phyloP scores from a whole-genome alignment of 2,888 invertebrate genomes.

The Acanthosepion esculentum region DNA sequence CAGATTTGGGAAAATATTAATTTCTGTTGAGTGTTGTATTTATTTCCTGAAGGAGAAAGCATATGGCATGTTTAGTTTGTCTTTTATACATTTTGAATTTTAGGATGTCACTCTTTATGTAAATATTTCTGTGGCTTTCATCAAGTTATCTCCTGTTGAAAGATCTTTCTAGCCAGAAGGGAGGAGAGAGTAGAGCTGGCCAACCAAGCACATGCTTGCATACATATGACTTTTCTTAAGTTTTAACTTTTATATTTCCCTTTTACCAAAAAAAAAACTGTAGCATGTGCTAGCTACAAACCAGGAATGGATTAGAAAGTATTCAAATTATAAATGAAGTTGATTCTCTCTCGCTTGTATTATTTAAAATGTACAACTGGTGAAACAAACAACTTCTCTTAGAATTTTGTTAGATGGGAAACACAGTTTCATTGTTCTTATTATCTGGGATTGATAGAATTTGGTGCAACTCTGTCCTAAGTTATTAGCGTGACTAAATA shows the following conservation, averaged over 20 bases:
- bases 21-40: neutral
- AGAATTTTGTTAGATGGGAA: neutral
- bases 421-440: neutral
- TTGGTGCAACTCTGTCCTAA: neutral
- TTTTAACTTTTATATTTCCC: neutral
- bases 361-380: neutral
- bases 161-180: neutral
- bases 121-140: neutral
- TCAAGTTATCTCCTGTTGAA: constrained; percentile 33
- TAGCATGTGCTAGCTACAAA: neutral
- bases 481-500: neutral
- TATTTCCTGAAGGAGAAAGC: neutral
- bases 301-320: neutral
- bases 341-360: neutral
- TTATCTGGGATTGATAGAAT: constrained; percentile 33
- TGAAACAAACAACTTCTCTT: neutral
- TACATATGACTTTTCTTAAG: neutral
- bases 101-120: constrained; percentile 2
- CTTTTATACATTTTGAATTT: neutral
- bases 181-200: neutral
- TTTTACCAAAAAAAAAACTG: neutral
- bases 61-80: neutral
- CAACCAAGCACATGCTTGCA: neutral
- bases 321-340: neutral
- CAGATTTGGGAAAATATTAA: neutral